Percentiles rank a stretch among this genome's conserved stretches.
phyloP scores from a whole-genome alignment of 2,888 invertebrate genomes.

The Coronaproctus castanopsis region DNA sequence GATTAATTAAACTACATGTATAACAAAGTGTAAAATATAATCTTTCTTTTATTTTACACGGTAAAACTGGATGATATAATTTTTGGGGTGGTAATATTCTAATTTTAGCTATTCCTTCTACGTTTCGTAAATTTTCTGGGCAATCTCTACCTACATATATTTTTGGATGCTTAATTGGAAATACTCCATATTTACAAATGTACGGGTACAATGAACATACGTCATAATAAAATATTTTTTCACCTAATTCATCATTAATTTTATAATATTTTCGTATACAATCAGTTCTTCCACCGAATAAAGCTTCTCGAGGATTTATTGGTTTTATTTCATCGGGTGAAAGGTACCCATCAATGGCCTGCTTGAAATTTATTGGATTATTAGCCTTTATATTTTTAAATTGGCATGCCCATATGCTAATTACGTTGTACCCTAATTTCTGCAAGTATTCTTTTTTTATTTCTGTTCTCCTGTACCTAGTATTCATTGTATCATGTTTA shows the following conservation, averaged over 20 bases:
- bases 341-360: no score
- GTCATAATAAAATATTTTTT: conserved; percentile 19
- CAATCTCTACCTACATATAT: conserved; percentile 16
- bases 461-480: conserved; percentile 14
- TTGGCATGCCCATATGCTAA: conserved; percentile 17
- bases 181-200: conserved; percentile 17
- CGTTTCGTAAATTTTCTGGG: conserved; percentile 17
- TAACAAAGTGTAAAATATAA: conserved; percentile 11
- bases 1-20: conserved; percentile 1
- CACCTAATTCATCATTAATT: conserved; percentile 13
- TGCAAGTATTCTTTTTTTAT: conserved; percentile 10
- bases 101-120: conserved; percentile 20
- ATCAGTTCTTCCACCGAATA: conserved; percentile 19
- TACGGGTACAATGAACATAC: no score
- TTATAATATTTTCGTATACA: conserved; percentile 16
- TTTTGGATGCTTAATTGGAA: conserved; percentile 18
- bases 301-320: conserved; percentile 17
- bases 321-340: conserved; percentile 11
- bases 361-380: no score
- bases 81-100: conserved; percentile 16
- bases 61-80: conserved; percentile 16
- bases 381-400: no score
- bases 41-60: conserved; percentile 8
- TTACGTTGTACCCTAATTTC: conserved; percentile 10
- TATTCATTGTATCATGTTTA: no score